Base-by-base conservation (phyloP, 2,113 vertebrate genomes). In the Pituophis catenifer region DNA sequence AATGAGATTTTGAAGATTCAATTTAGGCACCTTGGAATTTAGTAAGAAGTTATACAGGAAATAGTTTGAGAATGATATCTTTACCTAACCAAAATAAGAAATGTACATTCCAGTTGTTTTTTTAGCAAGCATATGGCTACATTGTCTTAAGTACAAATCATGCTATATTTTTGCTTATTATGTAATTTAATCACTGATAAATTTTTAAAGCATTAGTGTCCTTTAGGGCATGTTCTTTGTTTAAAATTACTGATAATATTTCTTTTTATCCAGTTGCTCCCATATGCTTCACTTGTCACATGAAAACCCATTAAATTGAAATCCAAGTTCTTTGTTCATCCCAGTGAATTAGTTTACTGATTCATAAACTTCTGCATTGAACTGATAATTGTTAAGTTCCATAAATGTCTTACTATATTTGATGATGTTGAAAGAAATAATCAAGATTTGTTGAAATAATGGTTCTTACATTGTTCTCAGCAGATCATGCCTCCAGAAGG, bases 51-150 rank as follows among this genome's bases (percentile, higher is more conserved):
- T 90, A 93, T 93, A 90, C 95, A 65, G 33, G 58, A 90, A 89
- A 91, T 91, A 90, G 57, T 93, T 93, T 95, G 91, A 96, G 96
- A 95, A 91, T 96, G 89, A 91, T 97, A 95, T 97, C 75, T 96
- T 96, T 97, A 95, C 96, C 94, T 95, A 97, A 97, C 96, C 97
- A 97, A 97, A 97, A 96, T 93, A 91, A 97, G 96, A 97, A 94
- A 96, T 97, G 59, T 95, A 93, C 96, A 95, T 97, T 96, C 94
- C 94, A 92, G 1, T 95, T 93, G 94, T 95, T 97, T 96, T 96
- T 91, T 95, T 94, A 94, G 94, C 92, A 55, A 93, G 55, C 94
- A 91, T 94, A 95, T 93, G 95, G 94, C 89, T 94, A 94, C 96
- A 0, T 97, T 96, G 95, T 97, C 95, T 97, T 96, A 90, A 93